These are phyloP conservation scores for Chaetodon trifasciatus DNA, from an alignment of 2,797 vertebrate genomes.

Conservation along the genomic window DNA sequence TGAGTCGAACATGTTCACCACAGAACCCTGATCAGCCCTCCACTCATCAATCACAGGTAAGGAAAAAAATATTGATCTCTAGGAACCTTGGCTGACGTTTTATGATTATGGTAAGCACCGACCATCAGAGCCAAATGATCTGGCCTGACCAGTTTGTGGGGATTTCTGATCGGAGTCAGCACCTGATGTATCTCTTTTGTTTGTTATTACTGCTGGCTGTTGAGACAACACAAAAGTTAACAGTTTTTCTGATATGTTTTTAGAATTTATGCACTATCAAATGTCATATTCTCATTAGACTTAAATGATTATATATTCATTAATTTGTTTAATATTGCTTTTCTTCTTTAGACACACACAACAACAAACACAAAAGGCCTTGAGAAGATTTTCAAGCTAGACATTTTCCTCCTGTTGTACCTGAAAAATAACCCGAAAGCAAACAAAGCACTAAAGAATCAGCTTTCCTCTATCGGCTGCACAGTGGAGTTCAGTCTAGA, in stretches of 20 bases:
- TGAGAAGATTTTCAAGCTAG: constrained; percentile 44
- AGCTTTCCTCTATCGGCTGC: constrained; percentile 51
- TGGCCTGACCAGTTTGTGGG: background rate
- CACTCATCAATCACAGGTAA: constrained; percentile 21
- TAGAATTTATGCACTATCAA: background rate
- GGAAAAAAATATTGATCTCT: too few species aligned
- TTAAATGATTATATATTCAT: background rate
- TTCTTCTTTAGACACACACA: constrained; percentile 24
- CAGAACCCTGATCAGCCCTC: constrained; percentile 21
- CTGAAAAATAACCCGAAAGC: constrained; percentile 64
- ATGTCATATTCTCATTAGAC: background rate
- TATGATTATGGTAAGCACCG: background rate
- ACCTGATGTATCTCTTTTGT: background rate
- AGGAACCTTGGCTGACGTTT: rapidly evolving
- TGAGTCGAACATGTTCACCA: constrained; percentile 34
- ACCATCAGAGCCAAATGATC: background rate
- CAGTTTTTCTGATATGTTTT: background rate
- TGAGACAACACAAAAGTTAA: background rate
- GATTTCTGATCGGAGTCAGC: background rate
- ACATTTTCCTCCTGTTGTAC: constrained; percentile 67
- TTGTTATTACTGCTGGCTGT: background rate
- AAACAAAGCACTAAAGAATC: constrained; percentile 41
- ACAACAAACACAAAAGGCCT: constrained; percentile 45
- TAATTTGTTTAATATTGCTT: background rate
- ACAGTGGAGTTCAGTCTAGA: constrained; percentile 30